Conservation (phyloP, 2,113 vertebrate species). For the Balaenoptera acutorostrata region DNA sequence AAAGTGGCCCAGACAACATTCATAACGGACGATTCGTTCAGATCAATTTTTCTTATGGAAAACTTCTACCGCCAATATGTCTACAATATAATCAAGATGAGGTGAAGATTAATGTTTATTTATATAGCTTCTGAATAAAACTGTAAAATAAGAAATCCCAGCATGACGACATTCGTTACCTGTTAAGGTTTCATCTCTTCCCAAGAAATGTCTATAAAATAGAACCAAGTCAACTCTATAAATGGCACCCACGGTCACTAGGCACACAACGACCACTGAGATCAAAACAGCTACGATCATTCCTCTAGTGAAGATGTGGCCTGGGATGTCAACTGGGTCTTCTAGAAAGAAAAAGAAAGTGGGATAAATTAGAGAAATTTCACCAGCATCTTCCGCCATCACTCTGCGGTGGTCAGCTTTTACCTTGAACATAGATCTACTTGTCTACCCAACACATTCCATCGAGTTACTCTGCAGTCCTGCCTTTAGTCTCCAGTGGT, state of each 20-base stretch:
- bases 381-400: too few relatives aligned
- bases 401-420: fast-evolving
- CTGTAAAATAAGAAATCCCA: not conserved
- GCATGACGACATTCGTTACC: conserved; percentile 68
- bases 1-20: not conserved
- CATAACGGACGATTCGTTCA: not conserved
- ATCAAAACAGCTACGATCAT: conserved; percentile 65
- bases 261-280: conserved; percentile 54
- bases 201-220: conserved; percentile 74
- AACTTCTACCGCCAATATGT: not conserved
- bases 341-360: conserved; percentile 49
- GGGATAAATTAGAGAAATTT: not conserved
- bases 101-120: not conserved
- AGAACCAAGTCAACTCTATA: conserved; percentile 83
- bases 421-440: not conserved
- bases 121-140: not conserved
- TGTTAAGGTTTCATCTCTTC: conserved; percentile 83
- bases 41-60: not conserved
- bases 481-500: not conserved
- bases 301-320: conserved; percentile 75
- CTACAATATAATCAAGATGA: not conserved
- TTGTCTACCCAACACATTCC: not conserved
- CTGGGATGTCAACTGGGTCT: conserved; percentile 69
- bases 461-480: fast-evolving
- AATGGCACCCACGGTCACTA: conserved; percentile 59